These are phyloP conservation scores for Harpalus rubripes DNA, from an alignment of 2,888 invertebrate genomes.

Conservation along the genomic window DNA sequence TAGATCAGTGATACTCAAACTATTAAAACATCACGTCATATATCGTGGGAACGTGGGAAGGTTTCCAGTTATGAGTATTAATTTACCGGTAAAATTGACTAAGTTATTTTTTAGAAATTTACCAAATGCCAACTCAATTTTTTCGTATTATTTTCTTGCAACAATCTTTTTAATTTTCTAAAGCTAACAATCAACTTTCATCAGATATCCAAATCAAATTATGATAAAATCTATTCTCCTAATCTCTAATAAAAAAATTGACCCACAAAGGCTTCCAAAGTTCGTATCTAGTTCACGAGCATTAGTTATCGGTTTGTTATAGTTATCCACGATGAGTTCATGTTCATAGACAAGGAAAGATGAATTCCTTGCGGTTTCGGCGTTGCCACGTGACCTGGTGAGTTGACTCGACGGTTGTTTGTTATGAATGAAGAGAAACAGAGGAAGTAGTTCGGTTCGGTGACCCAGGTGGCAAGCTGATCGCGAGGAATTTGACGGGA, in stretches of 20 bases:
- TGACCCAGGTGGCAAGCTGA: conserved; percentile 44
- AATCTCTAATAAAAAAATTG: conserved; percentile 24
- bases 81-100: too few relatives aligned
- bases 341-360: background rate
- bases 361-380: background rate
- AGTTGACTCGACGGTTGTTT: background rate
- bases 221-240: conserved; percentile 16
- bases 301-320: conserved; percentile 7
- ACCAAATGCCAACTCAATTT: too few relatives aligned
- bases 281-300: conserved; percentile 13
- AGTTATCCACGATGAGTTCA: background rate
- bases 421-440: conserved; percentile 47
- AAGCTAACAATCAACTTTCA: conserved; percentile 22
- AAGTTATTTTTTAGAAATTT: too few relatives aligned
- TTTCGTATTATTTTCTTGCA: too few relatives aligned
- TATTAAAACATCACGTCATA: background rate
- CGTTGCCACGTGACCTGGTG: conserved; percentile 7
- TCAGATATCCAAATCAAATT: conserved; percentile 27
- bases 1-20: background rate
- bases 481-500: conserved; percentile 43
- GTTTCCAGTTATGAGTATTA: too few relatives aligned
- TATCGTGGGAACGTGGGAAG: too few relatives aligned
- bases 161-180: background rate
- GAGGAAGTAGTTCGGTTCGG: conserved; percentile 49
- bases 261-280: conserved; percentile 18